Evolutionary conservation across 2,797 vertebrate species (phyloP).

Genomic region (Danio choprae): DNA sequence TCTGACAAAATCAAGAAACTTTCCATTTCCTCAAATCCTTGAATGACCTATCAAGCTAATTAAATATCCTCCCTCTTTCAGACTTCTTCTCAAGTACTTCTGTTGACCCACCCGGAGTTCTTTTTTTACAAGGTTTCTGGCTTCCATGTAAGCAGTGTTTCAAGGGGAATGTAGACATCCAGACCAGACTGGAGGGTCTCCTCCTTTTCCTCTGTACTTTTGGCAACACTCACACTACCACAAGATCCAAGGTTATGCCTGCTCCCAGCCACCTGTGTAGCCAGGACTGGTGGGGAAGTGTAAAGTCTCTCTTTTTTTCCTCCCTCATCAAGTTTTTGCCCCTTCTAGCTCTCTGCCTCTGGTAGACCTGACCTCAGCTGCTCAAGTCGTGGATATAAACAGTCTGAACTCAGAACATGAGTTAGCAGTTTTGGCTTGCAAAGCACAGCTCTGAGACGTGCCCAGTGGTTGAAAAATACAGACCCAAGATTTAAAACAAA

Average conservation of each 20-base stretch:
- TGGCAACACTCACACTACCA: constrained; percentile 37
- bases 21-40: constrained; percentile 48
- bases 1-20: constrained; percentile 22
- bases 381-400: constrained; percentile 65
- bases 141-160: constrained; percentile 48
- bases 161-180: constrained; percentile 41
- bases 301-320: constrained; percentile 46
- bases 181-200: constrained; percentile 46
- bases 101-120: constrained; percentile 57
- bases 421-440: constrained; percentile 14
- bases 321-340: constrained; percentile 18
- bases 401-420: constrained; percentile 40
- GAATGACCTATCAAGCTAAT: constrained; percentile 15
- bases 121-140: constrained; percentile 68
- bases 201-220: constrained; percentile 43
- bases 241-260: constrained; percentile 30
- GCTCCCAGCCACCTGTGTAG: constrained; percentile 53
- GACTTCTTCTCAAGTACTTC: constrained; percentile 37
- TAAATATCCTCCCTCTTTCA: constrained; percentile 42
- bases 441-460: constrained; percentile 5
- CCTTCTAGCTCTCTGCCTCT: constrained; percentile 45
- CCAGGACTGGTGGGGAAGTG: constrained; percentile 37
- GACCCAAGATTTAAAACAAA: constrained; percentile 39
- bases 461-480: constrained; percentile 39
- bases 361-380: constrained; percentile 67